A percentile compares a stretch with the other conserved stretches of the same genome.
These are phyloP conservation scores for Zingel zingel DNA, from an alignment of 2,113 vertebrate species.

Conservation along the genomic window DNA sequence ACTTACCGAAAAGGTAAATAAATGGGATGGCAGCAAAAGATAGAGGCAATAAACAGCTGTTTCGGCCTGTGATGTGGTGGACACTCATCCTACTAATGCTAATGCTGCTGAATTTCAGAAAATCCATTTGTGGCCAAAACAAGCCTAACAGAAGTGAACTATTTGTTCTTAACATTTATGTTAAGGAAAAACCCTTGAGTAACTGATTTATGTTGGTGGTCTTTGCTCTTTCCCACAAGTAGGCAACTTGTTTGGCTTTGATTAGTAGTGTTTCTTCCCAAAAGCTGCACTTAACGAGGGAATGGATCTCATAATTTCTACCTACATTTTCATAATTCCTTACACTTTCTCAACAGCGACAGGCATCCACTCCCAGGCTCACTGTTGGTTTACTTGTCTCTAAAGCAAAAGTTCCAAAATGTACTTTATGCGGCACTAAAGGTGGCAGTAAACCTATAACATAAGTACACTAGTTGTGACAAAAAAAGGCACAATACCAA, in stretches of 20 bases:
- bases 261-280: not conserved
- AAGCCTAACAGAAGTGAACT: not conserved
- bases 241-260: not conserved
- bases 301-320: not conserved
- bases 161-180: not conserved
- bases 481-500: not conserved
- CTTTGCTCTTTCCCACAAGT: not conserved
- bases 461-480: not conserved
- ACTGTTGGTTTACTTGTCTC: not conserved
- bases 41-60: not conserved
- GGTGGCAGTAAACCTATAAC: no score
- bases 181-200: not conserved
- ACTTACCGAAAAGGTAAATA: not conserved
- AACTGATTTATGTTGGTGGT: not conserved
- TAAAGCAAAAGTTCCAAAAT: not conserved
- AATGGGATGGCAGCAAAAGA: not conserved
- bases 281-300: not conserved
- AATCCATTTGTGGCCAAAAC: not conserved
- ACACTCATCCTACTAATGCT: not conserved
- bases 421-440: not conserved
- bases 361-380: no score
- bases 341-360: not conserved
- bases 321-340: not conserved
- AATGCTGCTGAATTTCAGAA: not conserved
- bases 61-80: not conserved